Conservation (phyloP, 1,140 invertebrate species). For the Drosophila tropicalis region DNA sequence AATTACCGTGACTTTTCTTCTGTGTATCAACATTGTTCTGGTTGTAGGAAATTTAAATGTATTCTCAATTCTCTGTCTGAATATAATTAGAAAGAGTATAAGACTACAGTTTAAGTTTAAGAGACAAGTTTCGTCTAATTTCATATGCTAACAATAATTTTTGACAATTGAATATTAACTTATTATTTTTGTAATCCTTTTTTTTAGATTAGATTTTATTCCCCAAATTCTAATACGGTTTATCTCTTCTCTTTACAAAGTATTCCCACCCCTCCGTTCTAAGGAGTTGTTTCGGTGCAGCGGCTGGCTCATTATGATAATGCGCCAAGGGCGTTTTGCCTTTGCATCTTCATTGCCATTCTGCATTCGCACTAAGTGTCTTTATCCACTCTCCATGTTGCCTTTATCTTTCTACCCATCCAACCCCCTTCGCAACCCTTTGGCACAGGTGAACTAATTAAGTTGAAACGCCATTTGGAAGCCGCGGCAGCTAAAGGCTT, state of each 20-base stretch:
- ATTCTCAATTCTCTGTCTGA: too few relatives aligned
- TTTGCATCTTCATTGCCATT: constrained; percentile 12
- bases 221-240: too few relatives aligned
- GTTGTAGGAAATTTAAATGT: too few relatives aligned
- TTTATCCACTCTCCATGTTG: constrained; percentile 1
- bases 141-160: too few relatives aligned
- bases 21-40: too few relatives aligned
- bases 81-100: too few relatives aligned
- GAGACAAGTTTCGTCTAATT: too few relatives aligned
- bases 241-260: not conserved
- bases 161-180: too few relatives aligned
- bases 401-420: not conserved
- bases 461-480: constrained; percentile 4
- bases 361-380: constrained; percentile 8
- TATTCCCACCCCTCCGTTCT: not conserved
- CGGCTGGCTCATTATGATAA: constrained; percentile 14
- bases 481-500: constrained; percentile 6
- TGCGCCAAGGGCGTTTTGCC: constrained; percentile 7
- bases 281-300: not conserved
- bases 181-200: too few relatives aligned
- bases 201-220: too few relatives aligned
- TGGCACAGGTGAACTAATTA: constrained; percentile 6
- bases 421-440: not conserved
- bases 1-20: not conserved
- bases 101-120: too few relatives aligned